Conservation (phyloP, 2,888 invertebrate genomes). For the Meiosimyza platycephala region DNA sequence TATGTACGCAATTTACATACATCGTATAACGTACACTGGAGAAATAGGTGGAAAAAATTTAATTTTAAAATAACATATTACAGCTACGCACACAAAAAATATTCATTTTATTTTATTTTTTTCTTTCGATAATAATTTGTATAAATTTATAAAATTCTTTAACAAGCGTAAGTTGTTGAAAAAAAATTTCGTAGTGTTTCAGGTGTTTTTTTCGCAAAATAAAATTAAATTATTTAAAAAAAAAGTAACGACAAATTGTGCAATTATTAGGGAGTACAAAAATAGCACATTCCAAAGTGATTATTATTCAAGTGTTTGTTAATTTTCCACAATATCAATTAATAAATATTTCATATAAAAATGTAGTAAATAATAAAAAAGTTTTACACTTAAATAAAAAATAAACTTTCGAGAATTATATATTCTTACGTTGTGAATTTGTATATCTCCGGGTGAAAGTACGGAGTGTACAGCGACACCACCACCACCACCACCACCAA, state of each 20-base stretch:
- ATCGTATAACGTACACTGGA: too few species aligned
- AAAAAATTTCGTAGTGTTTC: slow-evolving; percentile 28
- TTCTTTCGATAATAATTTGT: neutral
- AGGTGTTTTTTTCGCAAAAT: neutral
- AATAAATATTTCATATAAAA: slow-evolving; percentile 41
- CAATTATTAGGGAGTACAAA: slow-evolving; percentile 35
- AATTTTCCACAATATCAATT: slow-evolving; percentile 29
- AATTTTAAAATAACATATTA: too few species aligned
- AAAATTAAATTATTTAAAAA: too few species aligned
- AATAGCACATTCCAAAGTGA: slow-evolving; percentile 50
- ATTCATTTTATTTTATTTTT: too few species aligned
- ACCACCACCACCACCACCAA: slow-evolving; percentile 48
- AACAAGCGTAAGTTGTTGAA: slow-evolving; percentile 12
- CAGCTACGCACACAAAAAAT: too few species aligned
- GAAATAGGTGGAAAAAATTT: too few species aligned
- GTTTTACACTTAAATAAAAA: slow-evolving; percentile 13
- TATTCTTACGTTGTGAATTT: slow-evolving; percentile 66
- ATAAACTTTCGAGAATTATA: slow-evolving; percentile 9
- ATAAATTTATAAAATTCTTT: slow-evolving; percentile 14
- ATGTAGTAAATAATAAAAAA: neutral
- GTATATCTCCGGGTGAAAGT: slow-evolving; percentile 64
- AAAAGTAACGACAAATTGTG: slow-evolving; percentile 24
- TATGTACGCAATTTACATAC: too few species aligned
- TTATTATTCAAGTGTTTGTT: slow-evolving; percentile 33
- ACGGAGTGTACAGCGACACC: slow-evolving; percentile 56